Evolutionary conservation across 2,113 vertebrate species (phyloP).

Genomic region (Asarcornis scutulata): DNA sequence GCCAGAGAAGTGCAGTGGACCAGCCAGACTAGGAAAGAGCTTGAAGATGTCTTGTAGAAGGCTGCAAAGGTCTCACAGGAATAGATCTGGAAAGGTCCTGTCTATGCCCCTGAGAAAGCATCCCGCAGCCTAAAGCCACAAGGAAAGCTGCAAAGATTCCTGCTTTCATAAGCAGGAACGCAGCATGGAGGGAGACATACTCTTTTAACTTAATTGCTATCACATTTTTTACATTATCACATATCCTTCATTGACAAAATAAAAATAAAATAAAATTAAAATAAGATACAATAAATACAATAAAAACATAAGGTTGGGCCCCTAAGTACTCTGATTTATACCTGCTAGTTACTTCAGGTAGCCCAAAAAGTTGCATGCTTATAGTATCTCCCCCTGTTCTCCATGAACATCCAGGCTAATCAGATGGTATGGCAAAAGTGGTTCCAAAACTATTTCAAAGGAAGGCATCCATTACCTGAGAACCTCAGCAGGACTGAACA

Average conservation of each 20-base stretch:
- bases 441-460: background rate
- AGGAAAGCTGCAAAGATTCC: background rate
- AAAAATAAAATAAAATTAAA: too few relatives aligned
- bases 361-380: background rate
- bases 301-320: background rate
- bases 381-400: background rate
- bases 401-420: background rate
- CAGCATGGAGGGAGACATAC: background rate
- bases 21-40: background rate
- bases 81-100: background rate
- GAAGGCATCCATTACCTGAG: background rate
- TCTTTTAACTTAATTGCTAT: background rate
- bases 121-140: background rate
- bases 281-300: too few relatives aligned
- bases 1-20: background rate
- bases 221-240: too few relatives aligned
- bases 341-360: background rate
- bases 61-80: background rate
- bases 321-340: background rate
- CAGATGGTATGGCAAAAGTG: background rate
- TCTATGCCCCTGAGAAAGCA: background rate
- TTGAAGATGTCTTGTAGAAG: background rate
- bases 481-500: rapidly evolving
- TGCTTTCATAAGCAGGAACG: background rate
- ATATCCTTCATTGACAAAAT: too few relatives aligned